phyloP scores from a whole-genome alignment of 2,113 vertebrate genomes.

The Scolopax mira region DNA sequence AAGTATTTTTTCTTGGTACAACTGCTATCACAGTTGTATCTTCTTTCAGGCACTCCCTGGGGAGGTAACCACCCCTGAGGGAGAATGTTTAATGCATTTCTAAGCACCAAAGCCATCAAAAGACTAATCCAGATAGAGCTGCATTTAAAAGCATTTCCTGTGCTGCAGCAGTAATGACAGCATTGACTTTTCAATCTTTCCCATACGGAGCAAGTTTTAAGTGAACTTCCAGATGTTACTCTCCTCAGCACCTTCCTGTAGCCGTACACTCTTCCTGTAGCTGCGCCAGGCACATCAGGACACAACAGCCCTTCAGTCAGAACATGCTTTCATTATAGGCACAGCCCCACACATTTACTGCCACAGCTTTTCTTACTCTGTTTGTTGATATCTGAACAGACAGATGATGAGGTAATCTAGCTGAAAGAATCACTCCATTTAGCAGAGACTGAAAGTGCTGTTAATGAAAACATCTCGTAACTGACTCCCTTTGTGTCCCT shows the following conservation, averaged over 20 bases:
- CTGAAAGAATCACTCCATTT: neutral
- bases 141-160: neutral
- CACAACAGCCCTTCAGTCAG: neutral
- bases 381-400: neutral
- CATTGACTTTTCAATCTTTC: neutral
- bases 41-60: neutral
- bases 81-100: neutral
- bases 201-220: neutral
- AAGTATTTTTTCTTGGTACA: neutral
- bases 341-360: neutral
- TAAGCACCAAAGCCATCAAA: neutral
- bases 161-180: neutral
- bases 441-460: neutral
- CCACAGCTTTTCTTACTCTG: neutral
- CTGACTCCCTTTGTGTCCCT: neutral
- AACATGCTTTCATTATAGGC: neutral
- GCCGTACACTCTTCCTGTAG: neutral
- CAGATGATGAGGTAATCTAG: neutral
- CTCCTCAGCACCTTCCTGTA: neutral
- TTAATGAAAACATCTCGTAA: neutral
- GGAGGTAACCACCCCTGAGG: neutral
- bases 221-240: neutral
- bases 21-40: neutral
- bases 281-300: neutral
- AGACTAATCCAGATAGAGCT: neutral